Evolutionary conservation across 2,888 invertebrate genomes (phyloP).

Genomic region (Mythimna ferrago): DNA sequence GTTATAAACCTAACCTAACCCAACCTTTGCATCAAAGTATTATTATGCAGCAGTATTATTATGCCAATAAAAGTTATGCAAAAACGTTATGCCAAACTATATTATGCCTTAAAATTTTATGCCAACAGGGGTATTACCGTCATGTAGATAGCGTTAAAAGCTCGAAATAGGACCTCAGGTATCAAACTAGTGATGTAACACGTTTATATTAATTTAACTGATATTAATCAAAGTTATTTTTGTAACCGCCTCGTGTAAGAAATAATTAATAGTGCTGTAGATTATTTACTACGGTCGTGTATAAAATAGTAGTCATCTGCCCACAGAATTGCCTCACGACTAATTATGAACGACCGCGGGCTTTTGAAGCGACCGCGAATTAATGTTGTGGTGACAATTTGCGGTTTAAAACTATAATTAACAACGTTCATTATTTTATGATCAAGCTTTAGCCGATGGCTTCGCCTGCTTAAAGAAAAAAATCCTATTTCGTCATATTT

Average conservation of each 20-base stretch:
- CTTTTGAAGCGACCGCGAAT: constrained; percentile 49
- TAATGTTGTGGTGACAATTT: constrained; percentile 41
- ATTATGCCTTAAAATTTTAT: too few species aligned
- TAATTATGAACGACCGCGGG: constrained; percentile 54
- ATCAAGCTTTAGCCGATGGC: not conserved
- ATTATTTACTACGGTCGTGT: constrained; percentile 54
- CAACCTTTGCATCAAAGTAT: too few species aligned
- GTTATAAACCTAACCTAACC: too few species aligned
- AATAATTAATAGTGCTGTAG: constrained; percentile 52
- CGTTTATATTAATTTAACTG: constrained; percentile 42
- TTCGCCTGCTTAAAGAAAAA: not conserved
- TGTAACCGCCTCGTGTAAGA: constrained; percentile 22
- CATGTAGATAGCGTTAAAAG: too few species aligned
- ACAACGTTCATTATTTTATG: constrained; percentile 13
- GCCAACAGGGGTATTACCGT: too few species aligned
- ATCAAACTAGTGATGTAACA: constrained; percentile 25
- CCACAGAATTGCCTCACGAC: constrained; percentile 54
- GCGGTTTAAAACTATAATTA: constrained; percentile 32
- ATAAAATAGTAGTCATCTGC: constrained; percentile 49
- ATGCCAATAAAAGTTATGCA: too few species aligned
- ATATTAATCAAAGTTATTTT: constrained; percentile 59
- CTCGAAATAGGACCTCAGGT: constrained; percentile 10
- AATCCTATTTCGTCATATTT: too few species aligned
- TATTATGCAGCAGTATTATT: too few species aligned
- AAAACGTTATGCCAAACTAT: too few species aligned